Base-by-base conservation (phyloP, 2,113 vertebrate genomes). In the Thalassoma bifasciatum region DNA sequence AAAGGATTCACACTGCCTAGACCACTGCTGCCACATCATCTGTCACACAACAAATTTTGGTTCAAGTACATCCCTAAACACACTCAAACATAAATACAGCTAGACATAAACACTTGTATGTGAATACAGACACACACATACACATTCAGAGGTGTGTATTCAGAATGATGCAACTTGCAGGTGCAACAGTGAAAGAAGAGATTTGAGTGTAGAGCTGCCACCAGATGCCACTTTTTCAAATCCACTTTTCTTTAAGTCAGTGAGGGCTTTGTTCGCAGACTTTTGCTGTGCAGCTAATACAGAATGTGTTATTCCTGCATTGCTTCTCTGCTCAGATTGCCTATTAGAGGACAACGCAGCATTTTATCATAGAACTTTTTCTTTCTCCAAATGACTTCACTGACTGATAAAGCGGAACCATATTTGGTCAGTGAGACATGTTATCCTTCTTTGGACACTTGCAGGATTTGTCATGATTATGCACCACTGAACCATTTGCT, bases 151-250 rank as follows among this genome's bases (percentile, higher is more conserved):
- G 44, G 54, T 61, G 52, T 66, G 36, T 50, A 24, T 83, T 16
- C 36, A 44, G 36, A 8, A 68, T 84, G 84, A 86, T 83, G 84
- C 74, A 86, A 85, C 62, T 53, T 63, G 26, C 81, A 86, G 76
- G 74, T 77, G 68, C 36, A 72, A 65, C 53, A 72, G 71, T 78
- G 82, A 83, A 85, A 85, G 74, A 66, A 74, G 44, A 61, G 37
- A 49, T 19, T 40, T 46, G 34, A 76, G 44, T 23, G 72, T 26
- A 6, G 10, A 62, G 52, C 58, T 75, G 80, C 49, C 72, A 61
- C 64, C 46, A 76, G 47, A 63, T 49, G 59, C n/a, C 50, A 75
- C 65, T 40, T 72, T 47, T 66, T 62, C 34, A 67, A 34, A 74
- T 64, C 13, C 34, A 50, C 37, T 72, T 72, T 52, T 38, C 49